Evolutionary conservation across 2,888 invertebrate genomes (phyloP).

Genomic region (Microplitis deprimator): DNA sequence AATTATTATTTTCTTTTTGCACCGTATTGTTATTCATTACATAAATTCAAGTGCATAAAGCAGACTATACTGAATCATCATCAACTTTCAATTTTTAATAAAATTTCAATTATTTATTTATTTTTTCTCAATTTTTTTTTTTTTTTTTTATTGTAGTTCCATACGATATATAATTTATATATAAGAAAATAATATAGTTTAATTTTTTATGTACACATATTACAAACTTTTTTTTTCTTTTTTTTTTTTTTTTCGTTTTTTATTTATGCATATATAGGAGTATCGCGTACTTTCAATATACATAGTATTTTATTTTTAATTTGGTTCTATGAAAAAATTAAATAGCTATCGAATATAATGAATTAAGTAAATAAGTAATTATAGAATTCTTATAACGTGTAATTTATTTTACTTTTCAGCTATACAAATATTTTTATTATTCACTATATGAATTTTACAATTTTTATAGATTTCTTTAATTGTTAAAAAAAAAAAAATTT

Average conservation of each 20-base stretch:
- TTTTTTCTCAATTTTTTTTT: slow-evolving; percentile 7
- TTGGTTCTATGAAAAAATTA: neutral
- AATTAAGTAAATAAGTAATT: neutral
- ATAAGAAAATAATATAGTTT: slow-evolving; percentile 70
- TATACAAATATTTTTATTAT: slow-evolving; percentile 20
- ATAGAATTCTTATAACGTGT: neutral
- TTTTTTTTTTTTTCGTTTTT: slow-evolving; percentile 21
- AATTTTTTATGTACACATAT: slow-evolving; percentile 68
- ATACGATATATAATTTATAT: slow-evolving; percentile 64
- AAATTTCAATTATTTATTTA: slow-evolving; percentile 55
- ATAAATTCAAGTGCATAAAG: slow-evolving; percentile 39
- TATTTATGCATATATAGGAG: slow-evolving; percentile 54
- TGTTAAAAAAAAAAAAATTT: slow-evolving; percentile 13
- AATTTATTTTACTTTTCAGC: neutral
- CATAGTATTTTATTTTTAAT: slow-evolving; percentile 12
- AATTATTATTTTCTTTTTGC: neutral
- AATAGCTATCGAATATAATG: neutral
- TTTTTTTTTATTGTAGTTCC: slow-evolving; percentile 56
- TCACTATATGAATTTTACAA: slow-evolving; percentile 1
- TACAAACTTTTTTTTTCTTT: slow-evolving; percentile 57
- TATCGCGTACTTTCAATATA: slow-evolving; percentile 29
- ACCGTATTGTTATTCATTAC: neutral
- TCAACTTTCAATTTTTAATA: slow-evolving; percentile 59
- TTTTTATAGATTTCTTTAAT: neutral
- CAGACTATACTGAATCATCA: slow-evolving; percentile 64